These are phyloP conservation scores for Aphidoletes aphidimyza DNA, from an alignment of 2,888 invertebrate species.

Conservation along the genomic window DNA sequence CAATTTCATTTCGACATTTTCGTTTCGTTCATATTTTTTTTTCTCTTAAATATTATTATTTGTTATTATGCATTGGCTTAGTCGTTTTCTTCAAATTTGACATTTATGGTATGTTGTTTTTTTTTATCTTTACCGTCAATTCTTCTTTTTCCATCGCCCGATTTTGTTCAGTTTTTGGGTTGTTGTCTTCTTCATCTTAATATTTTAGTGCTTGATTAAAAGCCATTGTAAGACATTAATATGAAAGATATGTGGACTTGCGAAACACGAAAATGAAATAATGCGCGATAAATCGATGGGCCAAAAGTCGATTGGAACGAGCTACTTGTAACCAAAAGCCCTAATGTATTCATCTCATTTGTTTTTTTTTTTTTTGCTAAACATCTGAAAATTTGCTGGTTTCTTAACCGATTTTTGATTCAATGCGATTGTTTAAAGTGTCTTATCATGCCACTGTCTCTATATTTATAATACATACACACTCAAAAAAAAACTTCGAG, in stretches of 20 bases:
- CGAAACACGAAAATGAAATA: neutral
- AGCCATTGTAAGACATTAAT: neutral
- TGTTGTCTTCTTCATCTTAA: neutral
- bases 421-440: neutral
- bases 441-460: neutral
- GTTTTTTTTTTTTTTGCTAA: neutral
- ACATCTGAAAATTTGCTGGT: conserved; percentile 18
- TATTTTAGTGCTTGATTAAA: conserved; percentile 10
- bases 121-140: neutral
- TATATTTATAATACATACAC: too few relatives aligned
- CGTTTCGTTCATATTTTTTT: neutral
- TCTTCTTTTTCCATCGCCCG: neutral
- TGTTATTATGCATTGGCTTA: conserved; percentile 37
- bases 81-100: conserved; percentile 43
- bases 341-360: neutral
- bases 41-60: too few relatives aligned
- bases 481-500: too few relatives aligned
- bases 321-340: too few relatives aligned
- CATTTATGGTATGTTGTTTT: neutral
- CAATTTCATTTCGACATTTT: too few relatives aligned
- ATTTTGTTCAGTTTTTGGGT: neutral
- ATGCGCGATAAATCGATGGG: conserved; percentile 18
- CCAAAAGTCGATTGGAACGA: neutral
- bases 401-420: neutral
- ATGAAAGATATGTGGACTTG: neutral